Evolutionary conservation across 2,113 vertebrate genomes (phyloP).

Genomic region (Apodemus speciosus): DNA sequence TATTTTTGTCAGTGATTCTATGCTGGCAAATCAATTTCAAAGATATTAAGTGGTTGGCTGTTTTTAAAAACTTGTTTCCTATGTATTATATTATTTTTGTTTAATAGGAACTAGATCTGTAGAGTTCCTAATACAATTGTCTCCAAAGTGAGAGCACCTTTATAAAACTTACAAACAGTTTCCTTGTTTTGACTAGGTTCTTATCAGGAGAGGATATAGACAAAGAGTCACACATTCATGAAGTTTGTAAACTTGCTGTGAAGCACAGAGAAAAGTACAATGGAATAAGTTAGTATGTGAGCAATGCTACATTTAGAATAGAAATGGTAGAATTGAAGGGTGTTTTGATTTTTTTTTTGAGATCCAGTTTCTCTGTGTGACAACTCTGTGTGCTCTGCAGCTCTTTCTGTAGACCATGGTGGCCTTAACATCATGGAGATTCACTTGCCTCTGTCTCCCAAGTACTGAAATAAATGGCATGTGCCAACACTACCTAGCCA

Average conservation of each 20-base stretch:
- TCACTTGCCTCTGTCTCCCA: not conserved
- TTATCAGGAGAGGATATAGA: not conserved
- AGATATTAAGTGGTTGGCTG: not conserved
- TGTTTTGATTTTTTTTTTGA: not conserved
- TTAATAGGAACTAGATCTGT: not conserved
- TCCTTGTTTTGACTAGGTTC: not conserved
- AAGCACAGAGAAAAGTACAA: not conserved
- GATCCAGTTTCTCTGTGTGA: not conserved
- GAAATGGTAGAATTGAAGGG: not conserved
- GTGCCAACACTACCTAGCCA: not conserved
- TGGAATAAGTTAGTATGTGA: too few relatives aligned
- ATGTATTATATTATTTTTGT: not conserved
- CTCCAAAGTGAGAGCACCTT: not conserved
- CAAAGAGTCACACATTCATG: not conserved
- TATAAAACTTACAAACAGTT: not conserved
- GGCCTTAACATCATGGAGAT: not conserved
- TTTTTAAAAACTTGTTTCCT: not conserved
- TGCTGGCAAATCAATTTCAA: not conserved
- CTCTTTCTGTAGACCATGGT: not conserved
- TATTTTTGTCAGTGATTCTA: not conserved
- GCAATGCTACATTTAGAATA: not conserved
- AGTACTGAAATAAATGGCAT: not conserved
- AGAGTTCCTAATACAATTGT: not conserved
- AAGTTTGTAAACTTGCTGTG: too few relatives aligned
- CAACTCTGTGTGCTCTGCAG: not conserved